A percentile compares a stretch with the other conserved stretches of the same genome.
Evolutionary conservation across 2,113 vertebrate species (phyloP).

Genomic region (Athene noctua): DNA sequence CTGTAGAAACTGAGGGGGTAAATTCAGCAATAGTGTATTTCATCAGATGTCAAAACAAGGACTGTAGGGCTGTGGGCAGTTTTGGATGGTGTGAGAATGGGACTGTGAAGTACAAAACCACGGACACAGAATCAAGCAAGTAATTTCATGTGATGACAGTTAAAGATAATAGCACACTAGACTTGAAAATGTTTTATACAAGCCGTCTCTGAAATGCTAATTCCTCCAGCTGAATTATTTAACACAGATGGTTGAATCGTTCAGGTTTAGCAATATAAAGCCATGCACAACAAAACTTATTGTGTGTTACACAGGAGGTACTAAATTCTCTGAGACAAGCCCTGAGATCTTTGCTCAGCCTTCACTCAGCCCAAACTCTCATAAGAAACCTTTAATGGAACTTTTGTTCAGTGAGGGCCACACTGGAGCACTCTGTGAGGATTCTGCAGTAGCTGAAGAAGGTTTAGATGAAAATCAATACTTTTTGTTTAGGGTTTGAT

Average conservation of each 20-base stretch:
- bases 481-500: not conserved
- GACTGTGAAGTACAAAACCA: not conserved
- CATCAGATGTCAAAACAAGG: not conserved
- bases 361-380: not conserved
- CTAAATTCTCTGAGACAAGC: not conserved
- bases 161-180: not conserved
- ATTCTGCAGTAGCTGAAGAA: not conserved
- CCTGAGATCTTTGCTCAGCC: not conserved
- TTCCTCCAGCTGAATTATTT: not conserved
- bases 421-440: not conserved
- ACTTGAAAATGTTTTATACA: not conserved
- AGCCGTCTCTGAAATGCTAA: not conserved
- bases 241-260: not conserved
- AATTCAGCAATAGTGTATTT: not conserved
- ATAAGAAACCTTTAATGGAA: not conserved
- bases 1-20: not conserved
- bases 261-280: not conserved
- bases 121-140: not conserved
- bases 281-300: not conserved
- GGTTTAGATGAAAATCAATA: not conserved
- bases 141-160: not conserved
- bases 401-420: not conserved
- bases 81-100: not conserved
- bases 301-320: not conserved
- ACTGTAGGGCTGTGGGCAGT: not conserved